phyloP scores from a whole-genome alignment of 2,797 vertebrate species.

The Lagocephalus sceleratus region DNA sequence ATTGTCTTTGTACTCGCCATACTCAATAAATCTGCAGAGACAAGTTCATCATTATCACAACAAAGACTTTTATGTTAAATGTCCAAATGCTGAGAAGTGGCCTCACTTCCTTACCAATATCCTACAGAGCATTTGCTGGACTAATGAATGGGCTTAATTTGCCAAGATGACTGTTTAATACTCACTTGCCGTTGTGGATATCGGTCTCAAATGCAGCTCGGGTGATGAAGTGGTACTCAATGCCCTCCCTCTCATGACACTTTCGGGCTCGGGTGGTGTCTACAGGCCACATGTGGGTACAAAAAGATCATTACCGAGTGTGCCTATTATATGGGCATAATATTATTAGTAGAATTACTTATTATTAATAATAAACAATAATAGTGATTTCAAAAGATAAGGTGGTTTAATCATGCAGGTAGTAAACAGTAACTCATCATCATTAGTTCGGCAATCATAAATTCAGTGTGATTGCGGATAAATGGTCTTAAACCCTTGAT shows the following conservation, averaged over 20 bases:
- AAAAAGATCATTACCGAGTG: not conserved
- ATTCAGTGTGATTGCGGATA: too few relatives aligned
- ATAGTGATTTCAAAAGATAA: not conserved
- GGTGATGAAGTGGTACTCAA: slow-evolving; percentile 92
- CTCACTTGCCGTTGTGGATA: slow-evolving; percentile 86
- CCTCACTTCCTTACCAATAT: not conserved
- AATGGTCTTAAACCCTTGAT: too few relatives aligned
- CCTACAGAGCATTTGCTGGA: not conserved
- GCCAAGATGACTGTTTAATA: slow-evolving; percentile 7
- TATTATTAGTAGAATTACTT: not conserved
- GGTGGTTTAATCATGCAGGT: too few relatives aligned
- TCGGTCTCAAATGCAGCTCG: slow-evolving; percentile 88
- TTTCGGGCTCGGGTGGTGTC: slow-evolving; percentile 90
- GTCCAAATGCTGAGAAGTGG: not conserved
- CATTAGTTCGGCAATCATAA: too few relatives aligned
- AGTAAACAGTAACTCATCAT: too few relatives aligned
- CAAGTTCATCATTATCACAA: not conserved
- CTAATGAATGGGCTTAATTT: not conserved
- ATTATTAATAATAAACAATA: too few relatives aligned
- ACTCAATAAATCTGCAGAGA: slow-evolving; percentile 86
- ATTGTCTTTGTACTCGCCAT: slow-evolving; percentile 92
- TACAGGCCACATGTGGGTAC: slow-evolving; percentile 33
- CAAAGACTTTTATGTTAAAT: not conserved
- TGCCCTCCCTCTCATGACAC: slow-evolving; percentile 88
- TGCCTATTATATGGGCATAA: not conserved